Evolutionary conservation across 2,113 vertebrate species (phyloP), one percentile per base, ranked within the genome.

Genomic region (Nesospiza acunhae): DNA sequence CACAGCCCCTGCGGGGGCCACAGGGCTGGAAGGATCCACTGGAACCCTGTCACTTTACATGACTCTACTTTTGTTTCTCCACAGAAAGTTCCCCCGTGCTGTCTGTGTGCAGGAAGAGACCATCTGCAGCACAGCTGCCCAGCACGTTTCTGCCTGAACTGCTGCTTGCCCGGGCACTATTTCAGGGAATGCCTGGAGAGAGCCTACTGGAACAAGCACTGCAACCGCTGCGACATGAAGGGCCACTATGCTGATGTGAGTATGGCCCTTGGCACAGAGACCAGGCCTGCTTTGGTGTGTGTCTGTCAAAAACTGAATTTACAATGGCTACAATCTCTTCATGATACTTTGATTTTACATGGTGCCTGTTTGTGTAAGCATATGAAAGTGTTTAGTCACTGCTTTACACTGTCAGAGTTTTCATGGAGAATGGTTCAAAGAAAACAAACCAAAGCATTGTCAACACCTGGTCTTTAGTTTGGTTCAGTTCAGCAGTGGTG

Each of bases 241-340:
- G 99, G 99, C 9, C 99, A 99, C 97, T 98, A 98, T 62, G 97
- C 97, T 84, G 99, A 99, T 28, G 99, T 99, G 97, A 99, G 99
- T 99, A 97, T 50, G 63, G n/a, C 21, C 59, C 64, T 1, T 46
- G 66, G 70, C 59, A 41, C 55, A 64, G n/a, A 35, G 7, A 24
- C 9, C 4, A 0, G 35, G 17, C 11, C 0, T 20, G 13, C 0
- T 3, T 18, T 4, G 9, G 2, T 59, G 28, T n/a, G 10, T 22
- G 4, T 15, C 69, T 69, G 9, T 30, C 64, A 66, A 14, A 58
- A 30, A 24, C 4, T 28, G 56, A 13, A 26, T 50, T 47, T 53
- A 6, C 35, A 23, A 12, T 14, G 6, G 9, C 24, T 30, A 6
- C 24, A 11, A 1, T 23, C 6, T 47, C 77, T 15, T 31, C 2